A percentile compares a stretch with the other conserved stretches of the same genome.
Evolutionary conservation across 1,140 invertebrate species (phyloP).

Genomic region (Drosophila subpulchrella): DNA sequence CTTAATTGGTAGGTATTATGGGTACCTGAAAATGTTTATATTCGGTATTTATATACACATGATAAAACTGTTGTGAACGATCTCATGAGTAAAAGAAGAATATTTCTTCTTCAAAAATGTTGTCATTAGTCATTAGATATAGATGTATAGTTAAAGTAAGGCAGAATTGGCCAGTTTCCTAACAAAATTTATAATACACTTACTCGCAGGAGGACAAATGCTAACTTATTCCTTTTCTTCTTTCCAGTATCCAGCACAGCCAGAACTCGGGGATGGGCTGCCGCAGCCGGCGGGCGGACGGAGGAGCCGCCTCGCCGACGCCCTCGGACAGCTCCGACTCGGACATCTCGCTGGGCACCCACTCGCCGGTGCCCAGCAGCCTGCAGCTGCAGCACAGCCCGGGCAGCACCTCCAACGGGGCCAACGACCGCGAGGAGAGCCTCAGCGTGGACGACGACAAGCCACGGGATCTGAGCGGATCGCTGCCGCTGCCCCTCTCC

Average conservation of each 20-base stretch:
- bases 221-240: background rate
- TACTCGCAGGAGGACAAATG: background rate
- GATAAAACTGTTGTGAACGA: no score
- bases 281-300: constrained; percentile 76
- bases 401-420: constrained; percentile 81
- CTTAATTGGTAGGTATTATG: no score
- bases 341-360: constrained; percentile 86
- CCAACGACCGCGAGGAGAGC: constrained; percentile 80
- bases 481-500: constrained; percentile 54
- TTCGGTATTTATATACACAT: no score
- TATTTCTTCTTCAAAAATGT: no score
- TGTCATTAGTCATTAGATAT: no score
- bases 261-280: constrained; percentile 77
- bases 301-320: constrained; percentile 76
- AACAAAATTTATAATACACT: no score
- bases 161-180: no score
- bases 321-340: constrained; percentile 85
- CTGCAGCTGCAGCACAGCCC: constrained; percentile 83
- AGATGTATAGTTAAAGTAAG: no score
- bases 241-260: constrained; percentile 82
- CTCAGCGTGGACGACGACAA: constrained; percentile 83
- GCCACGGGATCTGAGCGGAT: constrained; percentile 72
- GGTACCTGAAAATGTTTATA: no score
- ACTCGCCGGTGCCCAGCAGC: constrained; percentile 85
- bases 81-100: no score